These are phyloP conservation scores for Calephelis perditalis DNA, from an alignment of 2,888 invertebrate genomes.

Conservation along the genomic window DNA sequence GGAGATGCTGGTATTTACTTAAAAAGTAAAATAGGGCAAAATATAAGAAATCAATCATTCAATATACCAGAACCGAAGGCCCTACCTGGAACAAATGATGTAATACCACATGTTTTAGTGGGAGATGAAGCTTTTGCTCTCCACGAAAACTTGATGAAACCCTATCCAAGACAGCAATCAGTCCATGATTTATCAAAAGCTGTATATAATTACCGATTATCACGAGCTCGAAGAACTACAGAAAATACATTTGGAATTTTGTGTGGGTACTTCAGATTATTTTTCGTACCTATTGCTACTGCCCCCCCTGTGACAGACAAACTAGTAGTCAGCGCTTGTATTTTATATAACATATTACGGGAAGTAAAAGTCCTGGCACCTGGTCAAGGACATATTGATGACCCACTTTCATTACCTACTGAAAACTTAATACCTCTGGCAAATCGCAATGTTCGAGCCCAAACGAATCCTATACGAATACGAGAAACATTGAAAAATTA, in stretches of 20 bases:
- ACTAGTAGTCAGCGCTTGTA: conserved; percentile 4
- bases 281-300: conserved; percentile 3
- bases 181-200: conserved; percentile 12
- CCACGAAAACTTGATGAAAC: not conserved
- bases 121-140: conserved; percentile 5
- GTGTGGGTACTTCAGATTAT: conserved; percentile 11
- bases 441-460: not conserved
- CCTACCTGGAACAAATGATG: conserved; percentile 15
- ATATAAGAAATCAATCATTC: conserved; percentile 16
- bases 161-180: conserved; percentile 3
- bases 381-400: not conserved
- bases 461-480: not conserved
- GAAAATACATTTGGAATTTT: conserved; percentile 16
- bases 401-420: not conserved
- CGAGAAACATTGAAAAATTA: not conserved
- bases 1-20: conserved; percentile 18
- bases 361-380: conserved; percentile 1
- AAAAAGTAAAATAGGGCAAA: conserved; percentile 16
- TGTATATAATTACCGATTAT: conserved; percentile 17
- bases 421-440: not conserved
- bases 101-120: no score
- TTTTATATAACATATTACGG: conserved; percentile 5
- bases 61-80: conserved; percentile 15
- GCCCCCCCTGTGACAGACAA: not conserved
- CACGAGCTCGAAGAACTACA: conserved; percentile 14